phyloP scores from a whole-genome alignment of 2,888 invertebrate genomes.

The Cryptosula pallasiana region DNA sequence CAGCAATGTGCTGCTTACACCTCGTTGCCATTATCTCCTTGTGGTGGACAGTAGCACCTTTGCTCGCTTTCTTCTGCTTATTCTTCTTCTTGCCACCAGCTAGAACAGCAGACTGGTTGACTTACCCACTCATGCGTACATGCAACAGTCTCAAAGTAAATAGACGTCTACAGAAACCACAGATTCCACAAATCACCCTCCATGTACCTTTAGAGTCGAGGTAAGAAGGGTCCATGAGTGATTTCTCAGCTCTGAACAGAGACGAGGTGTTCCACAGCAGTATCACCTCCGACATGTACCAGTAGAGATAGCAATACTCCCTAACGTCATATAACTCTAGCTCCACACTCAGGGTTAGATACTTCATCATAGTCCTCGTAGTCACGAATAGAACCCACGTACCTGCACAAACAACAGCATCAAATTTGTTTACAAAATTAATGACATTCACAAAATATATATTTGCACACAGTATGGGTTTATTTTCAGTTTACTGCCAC shows the following conservation, averaged over 20 bases:
- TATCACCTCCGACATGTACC: conserved; percentile 77
- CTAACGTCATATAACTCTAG: conserved; percentile 90
- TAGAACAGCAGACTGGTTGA: neutral
- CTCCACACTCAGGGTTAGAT: conserved; percentile 87
- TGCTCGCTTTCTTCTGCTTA: conserved; percentile 12
- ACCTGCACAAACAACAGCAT: conserved; percentile 62
- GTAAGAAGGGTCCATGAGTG: conserved; percentile 64
- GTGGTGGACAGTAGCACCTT: neutral
- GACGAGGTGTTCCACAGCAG: conserved; percentile 91
- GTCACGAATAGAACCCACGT: conserved; percentile 96
- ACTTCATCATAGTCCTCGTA: conserved; percentile 73
- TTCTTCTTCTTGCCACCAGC: conserved; percentile 10
- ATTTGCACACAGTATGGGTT: too few species aligned
- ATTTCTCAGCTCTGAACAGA: conserved; percentile 78
- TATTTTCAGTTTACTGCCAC: too few species aligned
- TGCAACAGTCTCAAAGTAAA: too few species aligned
- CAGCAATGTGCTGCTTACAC: conserved; percentile 8
- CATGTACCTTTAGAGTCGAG: neutral
- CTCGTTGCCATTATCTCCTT: neutral
- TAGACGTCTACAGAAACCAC: too few species aligned
- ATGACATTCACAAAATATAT: too few species aligned
- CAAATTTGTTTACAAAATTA: too few species aligned
- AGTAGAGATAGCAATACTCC: conserved; percentile 86
- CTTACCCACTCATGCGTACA: too few species aligned
- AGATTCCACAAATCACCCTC: too few species aligned